Conservation (phyloP, 1,140 invertebrate genomes). For the Maniola jurtina region DNA sequence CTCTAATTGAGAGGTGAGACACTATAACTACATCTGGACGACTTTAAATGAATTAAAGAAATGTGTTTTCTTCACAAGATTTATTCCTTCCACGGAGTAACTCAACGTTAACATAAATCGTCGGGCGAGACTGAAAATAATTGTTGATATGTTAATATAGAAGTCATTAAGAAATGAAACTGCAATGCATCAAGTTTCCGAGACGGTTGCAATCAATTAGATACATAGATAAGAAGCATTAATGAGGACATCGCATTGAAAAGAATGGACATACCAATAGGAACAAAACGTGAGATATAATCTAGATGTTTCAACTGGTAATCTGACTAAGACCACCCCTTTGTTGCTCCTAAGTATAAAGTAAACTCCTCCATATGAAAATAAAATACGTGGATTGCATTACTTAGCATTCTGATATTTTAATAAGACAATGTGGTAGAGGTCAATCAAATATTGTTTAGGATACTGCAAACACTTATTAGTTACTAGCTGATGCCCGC, state of each 20-base stretch:
- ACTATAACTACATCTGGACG: not conserved
- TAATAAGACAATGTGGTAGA: no score
- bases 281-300: constrained; percentile 1
- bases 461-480: no score
- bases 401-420: no score
- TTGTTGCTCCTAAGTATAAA: no score
- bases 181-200: not conserved
- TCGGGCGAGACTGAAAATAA: not conserved
- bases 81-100: not conserved
- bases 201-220: constrained; percentile 10
- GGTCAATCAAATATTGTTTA: no score
- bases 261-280: constrained; percentile 7
- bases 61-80: not conserved
- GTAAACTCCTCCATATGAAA: no score
- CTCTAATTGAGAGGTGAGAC: constrained; percentile 3
- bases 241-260: constrained; percentile 10
- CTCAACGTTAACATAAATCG: no score
- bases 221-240: constrained; percentile 8
- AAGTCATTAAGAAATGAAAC: not conserved
- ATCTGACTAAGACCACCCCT: constrained; percentile 1
- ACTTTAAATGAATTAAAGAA: not conserved
- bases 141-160: not conserved
- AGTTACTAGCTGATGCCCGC: no score
- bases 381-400: no score
- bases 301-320: constrained; percentile 3